phyloP scores from a whole-genome alignment of 2,888 invertebrate species.

The Heliconius aoede region DNA sequence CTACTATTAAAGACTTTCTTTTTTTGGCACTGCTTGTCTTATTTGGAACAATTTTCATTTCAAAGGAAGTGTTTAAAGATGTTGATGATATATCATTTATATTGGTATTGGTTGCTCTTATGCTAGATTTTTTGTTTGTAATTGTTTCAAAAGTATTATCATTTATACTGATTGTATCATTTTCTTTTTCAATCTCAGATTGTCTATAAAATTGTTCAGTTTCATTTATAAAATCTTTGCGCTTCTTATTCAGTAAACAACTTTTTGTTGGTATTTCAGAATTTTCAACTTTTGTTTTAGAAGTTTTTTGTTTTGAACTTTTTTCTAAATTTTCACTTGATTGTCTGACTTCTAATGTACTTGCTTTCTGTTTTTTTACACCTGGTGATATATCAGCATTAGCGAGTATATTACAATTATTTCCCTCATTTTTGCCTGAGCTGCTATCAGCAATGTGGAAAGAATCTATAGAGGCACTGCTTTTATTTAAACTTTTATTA shows the following conservation, averaged over 20 bases:
- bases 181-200: constrained; percentile 24
- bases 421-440: constrained; percentile 49
- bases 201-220: not conserved
- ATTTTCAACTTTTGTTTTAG: constrained; percentile 23
- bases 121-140: constrained; percentile 22
- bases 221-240: constrained; percentile 8
- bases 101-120: not conserved
- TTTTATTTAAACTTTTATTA: constrained; percentile 52
- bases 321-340: constrained; percentile 32
- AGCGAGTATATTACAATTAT: not conserved
- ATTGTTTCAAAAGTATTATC: constrained; percentile 1
- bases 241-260: not conserved
- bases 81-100: constrained; percentile 11
- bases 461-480: constrained; percentile 64
- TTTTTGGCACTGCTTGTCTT: constrained; percentile 44
- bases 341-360: constrained; percentile 6
- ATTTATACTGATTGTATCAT: not conserved
- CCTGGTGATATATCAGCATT: not conserved
- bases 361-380: constrained; percentile 12
- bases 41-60: constrained; percentile 16
- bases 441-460: constrained; percentile 75
- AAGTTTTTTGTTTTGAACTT: constrained; percentile 2
- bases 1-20: constrained; percentile 31
- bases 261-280: not conserved
- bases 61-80: constrained; percentile 11